Conservation (phyloP, 2,888 invertebrate genomes). For the Hoplodrina blanda region DNA sequence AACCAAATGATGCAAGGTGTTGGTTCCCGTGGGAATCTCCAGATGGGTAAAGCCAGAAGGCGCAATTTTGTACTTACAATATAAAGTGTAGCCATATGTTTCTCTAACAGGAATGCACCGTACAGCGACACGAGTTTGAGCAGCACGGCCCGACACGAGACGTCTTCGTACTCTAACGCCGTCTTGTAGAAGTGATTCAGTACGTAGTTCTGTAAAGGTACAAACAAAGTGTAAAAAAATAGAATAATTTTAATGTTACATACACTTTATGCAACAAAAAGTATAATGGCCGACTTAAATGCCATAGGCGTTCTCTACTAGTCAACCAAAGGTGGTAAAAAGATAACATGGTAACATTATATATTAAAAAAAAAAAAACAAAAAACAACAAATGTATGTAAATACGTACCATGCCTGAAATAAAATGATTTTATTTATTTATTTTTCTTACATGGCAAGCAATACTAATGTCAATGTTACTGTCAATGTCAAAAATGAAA, state of each 20-base stretch:
- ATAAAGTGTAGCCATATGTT: slow-evolving; percentile 94
- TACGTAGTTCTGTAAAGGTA: slow-evolving; percentile 86
- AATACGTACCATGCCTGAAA: too few species aligned
- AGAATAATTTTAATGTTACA: not conserved
- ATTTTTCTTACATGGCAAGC: not conserved
- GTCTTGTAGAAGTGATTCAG: slow-evolving; percentile 87
- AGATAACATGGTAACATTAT: too few species aligned
- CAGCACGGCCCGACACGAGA: slow-evolving; percentile 88
- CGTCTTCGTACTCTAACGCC: slow-evolving; percentile 84
- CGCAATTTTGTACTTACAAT: slow-evolving; percentile 79
- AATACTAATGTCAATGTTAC: too few species aligned
- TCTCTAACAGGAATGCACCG: slow-evolving; percentile 93
- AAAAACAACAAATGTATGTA: too few species aligned
- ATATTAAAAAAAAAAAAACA: too few species aligned
- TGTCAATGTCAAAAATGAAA: too few species aligned
- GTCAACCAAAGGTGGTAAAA: too few species aligned
- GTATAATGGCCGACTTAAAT: too few species aligned
- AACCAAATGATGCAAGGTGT: too few species aligned
- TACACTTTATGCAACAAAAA: too few species aligned
- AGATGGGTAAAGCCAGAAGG: not conserved
- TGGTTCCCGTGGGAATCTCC: too few species aligned
- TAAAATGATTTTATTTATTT: not conserved
- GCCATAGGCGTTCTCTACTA: too few species aligned
- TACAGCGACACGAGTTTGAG: slow-evolving; percentile 92
- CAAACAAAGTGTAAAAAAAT: not conserved